Base-by-base conservation (phyloP, 92 coral and sea anemone species). In the Umimayanthus kanabou region DNA sequence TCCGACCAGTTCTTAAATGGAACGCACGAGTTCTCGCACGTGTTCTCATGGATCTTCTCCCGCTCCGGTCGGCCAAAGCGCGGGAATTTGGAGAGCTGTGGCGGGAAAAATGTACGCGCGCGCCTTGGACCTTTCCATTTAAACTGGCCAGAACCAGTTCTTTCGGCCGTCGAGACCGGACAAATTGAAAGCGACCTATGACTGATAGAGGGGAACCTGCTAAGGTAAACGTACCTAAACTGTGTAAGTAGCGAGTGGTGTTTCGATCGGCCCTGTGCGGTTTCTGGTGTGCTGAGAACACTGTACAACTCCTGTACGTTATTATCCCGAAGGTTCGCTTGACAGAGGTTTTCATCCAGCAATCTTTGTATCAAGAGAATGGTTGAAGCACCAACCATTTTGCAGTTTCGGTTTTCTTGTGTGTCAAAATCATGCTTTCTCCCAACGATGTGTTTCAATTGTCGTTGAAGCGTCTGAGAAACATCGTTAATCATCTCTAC, bases 211-310 rank as follows among this genome's bases (percentile, higher is more conserved):
- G 85, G 85, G 29, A 81, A 69, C 65, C 85, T 82, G 26, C 1
- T 30, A 33, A 30, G 5, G 22, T 67, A n/a, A 15, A 53, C 67
- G 37, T 91, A 95, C 98, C 96, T 93, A 94, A 95, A 95, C 80
- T 95, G 95, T 20, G 91, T 91, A 15, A 95, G 77, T 65, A 92
- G 58, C 4, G 98, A 95, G 61, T 91, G 91, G 57, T 80, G 80
- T 85, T 89, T 89, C 29, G 92, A 88, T 55, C 80, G 87, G 73
- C 98, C 93, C 18, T 88, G 91, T 14, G 82, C 49, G 13, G 89
- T 82, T 66, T 85, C 87, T 40, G 98, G 98, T 30, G 98, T 93
- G 67, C 29, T 88, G 29, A 95, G 88, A 29, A 83, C 94, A 25
- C 77, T 76, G 39, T 74, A 71, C 77, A 92, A 49, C 13, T 88